phyloP scores from a whole-genome alignment of 1,140 invertebrate species.

The Parasteatoda tepidariorum region DNA sequence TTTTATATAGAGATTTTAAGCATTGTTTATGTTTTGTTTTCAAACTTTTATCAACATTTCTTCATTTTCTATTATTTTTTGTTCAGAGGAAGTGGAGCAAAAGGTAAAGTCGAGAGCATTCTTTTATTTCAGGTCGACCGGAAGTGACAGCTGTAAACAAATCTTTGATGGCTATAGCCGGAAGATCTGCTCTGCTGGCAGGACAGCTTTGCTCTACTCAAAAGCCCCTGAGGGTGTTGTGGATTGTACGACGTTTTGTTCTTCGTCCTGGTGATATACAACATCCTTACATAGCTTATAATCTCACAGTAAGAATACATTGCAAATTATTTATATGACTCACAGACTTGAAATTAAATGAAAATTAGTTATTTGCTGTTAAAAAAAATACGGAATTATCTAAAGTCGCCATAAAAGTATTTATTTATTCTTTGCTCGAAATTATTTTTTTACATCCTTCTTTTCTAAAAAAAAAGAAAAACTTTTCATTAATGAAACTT shows the following conservation, averaged over 20 bases:
- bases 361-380: no score
- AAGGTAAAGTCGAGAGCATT: neutral
- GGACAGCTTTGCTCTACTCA: conserved; percentile 75
- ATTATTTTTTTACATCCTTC: no score
- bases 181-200: conserved; percentile 71
- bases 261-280: conserved; percentile 71
- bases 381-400: no score
- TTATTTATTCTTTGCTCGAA: no score
- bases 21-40: neutral
- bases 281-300: conserved; percentile 72
- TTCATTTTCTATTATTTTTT: neutral
- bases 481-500: no score
- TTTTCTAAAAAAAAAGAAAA: no score
- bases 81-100: no score
- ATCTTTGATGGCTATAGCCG: conserved; percentile 72
- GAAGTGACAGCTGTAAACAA: conserved; percentile 72
- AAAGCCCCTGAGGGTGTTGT: conserved; percentile 71
- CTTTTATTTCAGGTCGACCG: conserved; percentile 72
- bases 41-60: neutral
- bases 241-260: conserved; percentile 72
- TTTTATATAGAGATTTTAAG: no score
- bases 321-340: no score
- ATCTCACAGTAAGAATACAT: conserved; percentile 70
- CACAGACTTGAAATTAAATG: no score
- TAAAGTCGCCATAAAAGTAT: no score